Evolutionary conservation across 2,797 vertebrate species (phyloP).

Genomic region (Acestrorhynchus altus): DNA sequence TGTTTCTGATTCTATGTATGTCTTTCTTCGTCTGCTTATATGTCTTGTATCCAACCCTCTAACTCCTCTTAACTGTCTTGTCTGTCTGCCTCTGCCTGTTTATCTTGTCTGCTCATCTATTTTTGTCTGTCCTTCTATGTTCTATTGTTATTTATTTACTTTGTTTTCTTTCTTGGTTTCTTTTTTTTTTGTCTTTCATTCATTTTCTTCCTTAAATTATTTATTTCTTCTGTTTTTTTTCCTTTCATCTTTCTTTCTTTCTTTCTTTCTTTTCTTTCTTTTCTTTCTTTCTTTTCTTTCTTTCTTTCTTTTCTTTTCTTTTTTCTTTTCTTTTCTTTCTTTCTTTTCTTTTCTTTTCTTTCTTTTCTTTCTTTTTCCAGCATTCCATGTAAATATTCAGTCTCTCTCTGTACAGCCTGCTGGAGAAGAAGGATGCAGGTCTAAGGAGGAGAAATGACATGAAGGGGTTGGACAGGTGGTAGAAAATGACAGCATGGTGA

Average conservation of each 20-base stretch:
- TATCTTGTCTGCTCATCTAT: background rate
- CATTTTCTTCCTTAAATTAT: slow-evolving; percentile 73
- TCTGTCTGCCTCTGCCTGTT: slow-evolving; percentile 66
- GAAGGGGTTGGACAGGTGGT: slow-evolving; percentile 52
- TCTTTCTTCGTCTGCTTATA: background rate
- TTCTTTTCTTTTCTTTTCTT: slow-evolving; percentile 26
- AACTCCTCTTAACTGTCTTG: too few relatives aligned
- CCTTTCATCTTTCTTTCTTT: background rate
- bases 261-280: background rate
- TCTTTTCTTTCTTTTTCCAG: background rate
- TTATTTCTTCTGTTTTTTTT: background rate
- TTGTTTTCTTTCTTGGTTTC: background rate
- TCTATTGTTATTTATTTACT: background rate
- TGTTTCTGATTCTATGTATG: background rate
- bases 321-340: background rate
- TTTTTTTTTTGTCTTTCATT: slow-evolving; percentile 42
- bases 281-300: slow-evolving; percentile 47
- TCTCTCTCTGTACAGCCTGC: background rate
- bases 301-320: slow-evolving; percentile 74
- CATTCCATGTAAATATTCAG: background rate
- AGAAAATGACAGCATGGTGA: slow-evolving; percentile 70
- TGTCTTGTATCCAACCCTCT: slow-evolving; percentile 61
- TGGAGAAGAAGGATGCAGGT: background rate
- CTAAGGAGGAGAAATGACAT: background rate
- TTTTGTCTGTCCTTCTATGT: too few relatives aligned